Evolutionary conservation across 2,888 invertebrate genomes (phyloP), one percentile per base, ranked within the genome.

Genomic region (Lamproptera curius): DNA sequence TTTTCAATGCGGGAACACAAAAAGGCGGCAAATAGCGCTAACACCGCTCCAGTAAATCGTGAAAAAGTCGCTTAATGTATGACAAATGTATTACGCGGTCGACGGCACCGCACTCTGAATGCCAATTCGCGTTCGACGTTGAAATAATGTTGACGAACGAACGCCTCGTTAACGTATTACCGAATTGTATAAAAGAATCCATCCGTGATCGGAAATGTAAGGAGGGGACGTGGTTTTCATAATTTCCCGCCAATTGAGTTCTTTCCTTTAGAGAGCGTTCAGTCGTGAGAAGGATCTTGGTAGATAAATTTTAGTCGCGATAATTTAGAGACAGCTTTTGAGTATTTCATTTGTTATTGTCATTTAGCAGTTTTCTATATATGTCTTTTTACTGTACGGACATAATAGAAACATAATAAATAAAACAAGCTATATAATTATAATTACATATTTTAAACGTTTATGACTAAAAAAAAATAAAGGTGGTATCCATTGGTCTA

Each of bases 21-120:
- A 42, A 34, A 31, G 13, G 13, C 10, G 9, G 31, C 48, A 48
- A 48, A 48, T 34, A 48, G 42, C 38, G 11, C 34, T 48, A 42
- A 23, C 42, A 39, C 39, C 23, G 26, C 33, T 28, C 38, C 50
- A 45, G 43, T 45, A 51, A 53, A 53, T 55, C 53, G 50, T 54
- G 75, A 76, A 76, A 73, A 37, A 40, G 13, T 70, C 65, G 70
- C 73, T 78, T 74, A 78, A 78, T 76, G 69, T 76, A 71, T 75
- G 79, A 81, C 79, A 84, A 83, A 81, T 79, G 78, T 81, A 81
- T 81, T 83, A 83, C 77, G 76, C 75, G 68, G 66, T 69, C 75
- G 76, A 80, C 79, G 70, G 76, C 65, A 57, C 62, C 74, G 70
- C 67, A 59, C 52, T 56, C 62, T 70, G 78, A 79, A 82, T 84